These are phyloP conservation scores for Paradisaea rubra DNA, from an alignment of 2,113 vertebrate genomes.

Conservation along the genomic window DNA sequence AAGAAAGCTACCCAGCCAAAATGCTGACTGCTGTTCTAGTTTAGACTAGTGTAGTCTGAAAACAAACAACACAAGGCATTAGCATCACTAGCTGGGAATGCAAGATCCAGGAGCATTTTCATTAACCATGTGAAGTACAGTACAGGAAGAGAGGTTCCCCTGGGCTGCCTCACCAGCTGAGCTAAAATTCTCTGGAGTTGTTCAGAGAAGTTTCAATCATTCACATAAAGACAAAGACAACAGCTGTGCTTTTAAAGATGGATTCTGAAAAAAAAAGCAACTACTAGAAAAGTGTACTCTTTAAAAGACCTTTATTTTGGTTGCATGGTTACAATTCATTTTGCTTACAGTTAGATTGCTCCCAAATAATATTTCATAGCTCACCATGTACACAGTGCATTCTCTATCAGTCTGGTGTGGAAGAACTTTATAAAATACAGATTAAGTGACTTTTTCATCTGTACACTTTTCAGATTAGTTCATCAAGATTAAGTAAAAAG, in stretches of 20 bases:
- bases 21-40: background rate
- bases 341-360: conserved; percentile 44
- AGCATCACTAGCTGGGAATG: background rate
- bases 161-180: background rate
- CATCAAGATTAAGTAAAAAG: conserved; percentile 58
- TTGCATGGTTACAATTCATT: conserved; percentile 37
- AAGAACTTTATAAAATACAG: conserved; percentile 69
- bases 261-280: background rate
- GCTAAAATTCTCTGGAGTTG: background rate
- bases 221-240: background rate
- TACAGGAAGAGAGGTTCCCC: background rate
- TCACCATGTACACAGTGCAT: conserved; percentile 48
- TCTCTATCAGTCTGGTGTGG: conserved; percentile 29
- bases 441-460: conserved; percentile 12
- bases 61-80: background rate
- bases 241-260: background rate
- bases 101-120: background rate
- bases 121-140: background rate
- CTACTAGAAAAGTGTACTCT: background rate
- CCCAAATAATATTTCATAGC: conserved; percentile 44
- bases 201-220: background rate
- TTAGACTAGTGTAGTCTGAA: background rate
- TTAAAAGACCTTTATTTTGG: conserved; percentile 71
- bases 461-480: conserved; percentile 59
- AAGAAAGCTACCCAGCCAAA: background rate